These are phyloP conservation scores for Phataginus tetradactyla DNA, from an alignment of 2,797 vertebrate genomes.

Conservation along the genomic window DNA sequence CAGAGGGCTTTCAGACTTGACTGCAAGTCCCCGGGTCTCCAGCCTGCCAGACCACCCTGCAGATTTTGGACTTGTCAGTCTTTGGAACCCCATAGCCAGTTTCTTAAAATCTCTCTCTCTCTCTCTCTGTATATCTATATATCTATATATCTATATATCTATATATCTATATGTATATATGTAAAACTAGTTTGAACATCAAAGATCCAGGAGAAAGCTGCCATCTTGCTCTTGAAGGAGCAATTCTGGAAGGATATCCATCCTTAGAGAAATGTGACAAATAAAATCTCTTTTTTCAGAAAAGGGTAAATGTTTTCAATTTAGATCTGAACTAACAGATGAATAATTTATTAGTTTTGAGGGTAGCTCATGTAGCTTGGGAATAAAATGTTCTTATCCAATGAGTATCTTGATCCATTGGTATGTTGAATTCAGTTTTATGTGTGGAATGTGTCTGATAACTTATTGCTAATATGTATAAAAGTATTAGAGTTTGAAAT, in stretches of 20 bases:
- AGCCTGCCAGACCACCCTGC: background rate
- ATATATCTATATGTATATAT: too few relatives aligned
- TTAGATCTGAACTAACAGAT: background rate
- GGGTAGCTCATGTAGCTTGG: background rate
- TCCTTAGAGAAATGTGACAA: background rate
- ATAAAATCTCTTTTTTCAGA: background rate
- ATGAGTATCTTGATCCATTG: background rate
- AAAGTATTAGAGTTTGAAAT: background rate
- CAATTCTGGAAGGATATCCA: background rate
- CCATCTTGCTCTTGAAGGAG: background rate
- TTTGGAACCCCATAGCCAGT: background rate
- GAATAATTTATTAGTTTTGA: background rate
- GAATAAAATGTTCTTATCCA: background rate
- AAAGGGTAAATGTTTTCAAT: background rate
- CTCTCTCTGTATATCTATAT: too few relatives aligned
- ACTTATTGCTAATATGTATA: background rate
- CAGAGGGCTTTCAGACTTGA: background rate
- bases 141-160: too few relatives aligned
- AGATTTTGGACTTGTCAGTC: background rate
- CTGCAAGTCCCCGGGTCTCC: background rate
- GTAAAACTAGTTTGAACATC: background rate
- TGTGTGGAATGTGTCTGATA: background rate
- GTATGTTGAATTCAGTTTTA: background rate
- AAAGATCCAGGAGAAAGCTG: background rate
- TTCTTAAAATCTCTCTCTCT: background rate